These are phyloP conservation scores for Polyommatus iphigenia DNA, from an alignment of 2,888 invertebrate genomes.

Conservation along the genomic window DNA sequence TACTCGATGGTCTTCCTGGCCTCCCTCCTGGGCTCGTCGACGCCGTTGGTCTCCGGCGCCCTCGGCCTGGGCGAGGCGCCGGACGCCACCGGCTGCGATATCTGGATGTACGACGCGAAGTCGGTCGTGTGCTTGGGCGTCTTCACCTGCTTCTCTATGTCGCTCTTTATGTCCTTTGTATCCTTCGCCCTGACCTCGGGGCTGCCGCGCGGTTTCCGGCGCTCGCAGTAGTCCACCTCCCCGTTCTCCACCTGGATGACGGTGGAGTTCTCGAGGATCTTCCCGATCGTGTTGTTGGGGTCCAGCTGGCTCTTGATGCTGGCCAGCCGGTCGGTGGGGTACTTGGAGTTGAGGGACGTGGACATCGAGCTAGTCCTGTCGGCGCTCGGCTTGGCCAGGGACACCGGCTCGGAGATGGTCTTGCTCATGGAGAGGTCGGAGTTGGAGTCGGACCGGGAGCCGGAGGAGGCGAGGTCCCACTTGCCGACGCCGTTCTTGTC, in stretches of 20 bases:
- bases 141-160: conserved; percentile 71
- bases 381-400: conserved; percentile 57
- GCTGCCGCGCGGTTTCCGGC: conserved; percentile 50
- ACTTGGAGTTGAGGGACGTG: conserved; percentile 61
- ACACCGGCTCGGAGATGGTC: conserved; percentile 70
- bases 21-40: conserved; percentile 56
- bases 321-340: conserved; percentile 67
- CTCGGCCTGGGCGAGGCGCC: conserved; percentile 59
- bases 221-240: conserved; percentile 56
- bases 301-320: conserved; percentile 75
- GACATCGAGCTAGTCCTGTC: conserved; percentile 64
- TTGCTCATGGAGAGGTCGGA: conserved; percentile 71
- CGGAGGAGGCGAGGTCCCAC: conserved; percentile 60
- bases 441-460: conserved; percentile 66
- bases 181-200: conserved; percentile 55
- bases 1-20: conserved; percentile 59
- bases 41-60: conserved; percentile 51
- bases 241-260: conserved; percentile 74
- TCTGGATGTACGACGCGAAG: conserved; percentile 82
- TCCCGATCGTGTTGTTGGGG: conserved; percentile 76
- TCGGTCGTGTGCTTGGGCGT: conserved; percentile 79
- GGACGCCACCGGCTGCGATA: conserved; percentile 72
- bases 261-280: conserved; percentile 75
- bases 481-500: conserved; percentile 66
- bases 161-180: conserved; percentile 60